Conservation (phyloP, 2,113 vertebrate genomes). For the Galbula dea region DNA sequence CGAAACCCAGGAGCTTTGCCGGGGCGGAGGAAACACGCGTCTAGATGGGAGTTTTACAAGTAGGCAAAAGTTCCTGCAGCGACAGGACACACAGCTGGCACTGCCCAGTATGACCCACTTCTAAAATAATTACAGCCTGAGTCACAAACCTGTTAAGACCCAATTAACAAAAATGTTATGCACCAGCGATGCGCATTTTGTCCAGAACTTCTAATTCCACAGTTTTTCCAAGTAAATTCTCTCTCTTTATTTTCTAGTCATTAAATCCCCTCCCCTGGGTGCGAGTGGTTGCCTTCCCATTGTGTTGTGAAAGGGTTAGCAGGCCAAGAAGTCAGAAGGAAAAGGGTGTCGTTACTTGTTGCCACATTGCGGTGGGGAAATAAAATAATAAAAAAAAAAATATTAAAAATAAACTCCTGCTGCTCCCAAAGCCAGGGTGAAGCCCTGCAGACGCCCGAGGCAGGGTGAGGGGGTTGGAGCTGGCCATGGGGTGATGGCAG, state of each 20-base stretch:
- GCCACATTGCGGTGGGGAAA: background rate
- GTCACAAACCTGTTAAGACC: slow-evolving; percentile 80
- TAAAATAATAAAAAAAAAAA: background rate
- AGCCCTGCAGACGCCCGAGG: background rate
- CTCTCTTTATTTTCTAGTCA: slow-evolving; percentile 76
- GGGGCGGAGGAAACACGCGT: background rate
- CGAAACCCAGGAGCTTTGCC: background rate
- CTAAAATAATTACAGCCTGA: slow-evolving; percentile 72
- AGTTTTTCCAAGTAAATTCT: slow-evolving; percentile 78
- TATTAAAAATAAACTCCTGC: background rate
- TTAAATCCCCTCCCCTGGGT: slow-evolving; percentile 79
- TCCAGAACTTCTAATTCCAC: slow-evolving; percentile 78
- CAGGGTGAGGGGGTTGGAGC: background rate
- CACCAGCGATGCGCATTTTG: slow-evolving; percentile 77
- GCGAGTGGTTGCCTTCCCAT: slow-evolving; percentile 62
- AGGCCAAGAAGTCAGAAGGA: slow-evolving; percentile 58
- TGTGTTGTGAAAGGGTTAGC: slow-evolving; percentile 70
- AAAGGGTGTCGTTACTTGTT: slow-evolving; percentile 43
- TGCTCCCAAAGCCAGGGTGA: background rate
- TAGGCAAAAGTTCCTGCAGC: slow-evolving; percentile 53
- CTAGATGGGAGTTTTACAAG: slow-evolving; percentile 45
- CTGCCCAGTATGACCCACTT: slow-evolving; percentile 75
- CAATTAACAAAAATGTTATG: slow-evolving; percentile 81
- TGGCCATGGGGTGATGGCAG: background rate
- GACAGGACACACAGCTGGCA: slow-evolving; percentile 30